Percentiles rank a stretch among this genome's conserved stretches.
Evolutionary conservation across 2,113 vertebrate genomes (phyloP).

Genomic region (Oenanthe oenanthe): DNA sequence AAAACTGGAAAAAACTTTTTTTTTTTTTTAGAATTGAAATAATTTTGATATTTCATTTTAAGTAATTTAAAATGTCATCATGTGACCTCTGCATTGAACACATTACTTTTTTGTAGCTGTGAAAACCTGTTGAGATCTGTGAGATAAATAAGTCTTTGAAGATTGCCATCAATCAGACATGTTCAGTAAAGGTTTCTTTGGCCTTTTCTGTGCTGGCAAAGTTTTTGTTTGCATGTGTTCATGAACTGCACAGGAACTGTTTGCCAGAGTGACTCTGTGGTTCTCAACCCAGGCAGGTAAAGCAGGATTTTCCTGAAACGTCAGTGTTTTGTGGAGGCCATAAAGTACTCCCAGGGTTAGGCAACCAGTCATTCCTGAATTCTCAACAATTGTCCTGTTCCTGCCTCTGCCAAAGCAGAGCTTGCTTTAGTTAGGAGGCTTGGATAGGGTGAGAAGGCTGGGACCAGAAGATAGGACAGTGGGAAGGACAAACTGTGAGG

Average conservation of each 20-base stretch:
- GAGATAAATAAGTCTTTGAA: background rate
- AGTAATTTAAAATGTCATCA: background rate
- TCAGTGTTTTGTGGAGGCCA: background rate
- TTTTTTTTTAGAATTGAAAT: background rate
- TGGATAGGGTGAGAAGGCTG: background rate
- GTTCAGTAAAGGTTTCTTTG: background rate
- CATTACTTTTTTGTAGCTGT: background rate
- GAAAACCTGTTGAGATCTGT: background rate
- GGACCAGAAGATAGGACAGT: background rate
- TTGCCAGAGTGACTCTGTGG: background rate
- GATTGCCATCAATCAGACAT: background rate
- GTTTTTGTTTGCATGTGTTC: background rate
- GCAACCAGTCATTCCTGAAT: background rate
- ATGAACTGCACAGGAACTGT: background rate
- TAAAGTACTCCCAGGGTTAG: background rate
- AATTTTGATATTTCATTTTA: background rate
- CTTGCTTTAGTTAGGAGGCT: background rate
- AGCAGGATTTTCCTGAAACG: background rate
- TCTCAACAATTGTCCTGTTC: background rate
- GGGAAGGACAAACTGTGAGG: background rate
- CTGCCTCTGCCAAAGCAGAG: background rate
- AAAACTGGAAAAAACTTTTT: accelerated
- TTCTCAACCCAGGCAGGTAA: background rate
- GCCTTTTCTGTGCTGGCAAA: background rate
- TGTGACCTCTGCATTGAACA: background rate